Base-by-base conservation (phyloP, 2,888 invertebrate species). In the Drosophila lutescens region DNA sequence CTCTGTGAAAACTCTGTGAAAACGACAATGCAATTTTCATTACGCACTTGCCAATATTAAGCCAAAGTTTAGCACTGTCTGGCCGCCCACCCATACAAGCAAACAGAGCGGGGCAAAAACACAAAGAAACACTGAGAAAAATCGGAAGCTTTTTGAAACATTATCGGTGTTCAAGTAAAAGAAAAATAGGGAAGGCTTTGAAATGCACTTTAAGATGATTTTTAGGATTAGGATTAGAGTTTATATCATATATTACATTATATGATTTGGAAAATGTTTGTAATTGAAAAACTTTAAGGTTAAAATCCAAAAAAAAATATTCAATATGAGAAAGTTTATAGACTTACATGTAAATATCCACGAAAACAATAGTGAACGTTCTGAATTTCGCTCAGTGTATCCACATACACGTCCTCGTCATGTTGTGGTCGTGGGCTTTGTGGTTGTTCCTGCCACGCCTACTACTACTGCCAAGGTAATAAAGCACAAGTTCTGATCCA, bases 11-110 rank as follows among this genome's bases (percentile, higher is more conserved):
- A 63, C 49, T 54, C 67, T 57, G 41, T 44, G 51, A 68, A 44
- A 61, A 57, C 53, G 57, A 80, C 79, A 84, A 79, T 88, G 86
- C 88, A 84, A 86, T 84, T 88, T 82, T 82, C 83, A 88, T 83
- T 86, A 79, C 72, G 88, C 84, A 70, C 70, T 71, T 51, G 74
- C 77, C 76, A 76, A 76, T 75, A 76, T 74, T 74, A 74, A 74
- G 77, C 61, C 70, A 78, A 81, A 81, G 83, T 81, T 87, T 81
- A 80, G 59, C 54, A 55, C 61, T 66, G 59, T 59, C 62, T 49
- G 60, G 47, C 43, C 53, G 40, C 51, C 56, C 56, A 46, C 65
- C 47, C 66, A 53, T 47, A 51, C 55, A 58, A 40, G 40, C 49
- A 53, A 41, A 66, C 40, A 23, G 38, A 63, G 36, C 15, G 34